Percentiles rank a stretch among this genome's conserved stretches.
These are phyloP conservation scores for Mythimna lalbum DNA, from an alignment of 2,888 invertebrate genomes.

Conservation along the genomic window DNA sequence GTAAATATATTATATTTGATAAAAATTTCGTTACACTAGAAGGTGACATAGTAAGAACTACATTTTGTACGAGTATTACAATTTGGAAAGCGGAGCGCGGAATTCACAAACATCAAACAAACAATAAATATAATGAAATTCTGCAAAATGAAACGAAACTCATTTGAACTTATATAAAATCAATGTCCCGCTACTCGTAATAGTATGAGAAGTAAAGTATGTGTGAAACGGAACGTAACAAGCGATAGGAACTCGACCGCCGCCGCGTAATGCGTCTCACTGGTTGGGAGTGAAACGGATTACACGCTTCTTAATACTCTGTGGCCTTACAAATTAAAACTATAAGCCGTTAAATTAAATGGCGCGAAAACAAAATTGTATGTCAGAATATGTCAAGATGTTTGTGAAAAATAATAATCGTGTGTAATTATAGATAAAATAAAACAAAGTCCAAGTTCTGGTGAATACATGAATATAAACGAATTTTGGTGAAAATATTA, in stretches of 20 bases:
- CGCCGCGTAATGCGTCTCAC: constrained; percentile 71
- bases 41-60: constrained; percentile 83
- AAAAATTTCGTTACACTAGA: constrained; percentile 76
- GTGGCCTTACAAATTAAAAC: constrained; percentile 39
- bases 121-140: constrained; percentile 20
- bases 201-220: constrained; percentile 5
- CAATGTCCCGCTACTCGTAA: constrained; percentile 13
- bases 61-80: constrained; percentile 79
- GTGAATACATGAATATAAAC: not conserved
- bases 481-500: constrained; percentile 10
- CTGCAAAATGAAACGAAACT: not conserved
- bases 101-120: not conserved
- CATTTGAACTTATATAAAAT: not conserved
- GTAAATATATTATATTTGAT: constrained; percentile 66
- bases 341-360: constrained; percentile 36
- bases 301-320: constrained; percentile 55
- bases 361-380: constrained; percentile 35
- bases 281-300: constrained; percentile 77
- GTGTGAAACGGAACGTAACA: constrained; percentile 36
- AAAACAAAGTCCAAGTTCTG: constrained; percentile 20
- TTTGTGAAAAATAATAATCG: constrained; percentile 29
- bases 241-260: constrained; percentile 75
- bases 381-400: constrained; percentile 12
- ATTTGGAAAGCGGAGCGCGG: constrained; percentile 41
- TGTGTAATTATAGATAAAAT: constrained; percentile 2